phyloP scores from a whole-genome alignment of 2,113 vertebrate genomes.

The Zeus faber region DNA sequence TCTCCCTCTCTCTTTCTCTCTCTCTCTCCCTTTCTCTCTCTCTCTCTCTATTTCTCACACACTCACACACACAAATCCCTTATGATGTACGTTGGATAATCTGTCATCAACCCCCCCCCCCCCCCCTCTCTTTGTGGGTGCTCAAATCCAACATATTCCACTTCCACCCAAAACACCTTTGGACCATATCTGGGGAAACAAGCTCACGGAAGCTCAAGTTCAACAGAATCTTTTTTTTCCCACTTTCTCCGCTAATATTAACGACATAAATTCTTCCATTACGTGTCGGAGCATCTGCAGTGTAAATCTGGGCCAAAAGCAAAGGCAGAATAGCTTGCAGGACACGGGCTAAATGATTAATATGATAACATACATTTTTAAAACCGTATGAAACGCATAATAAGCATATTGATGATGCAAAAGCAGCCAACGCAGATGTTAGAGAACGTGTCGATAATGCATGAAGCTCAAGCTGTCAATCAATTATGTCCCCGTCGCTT shows the following conservation, averaged over 20 bases:
- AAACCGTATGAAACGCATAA: constrained; percentile 13
- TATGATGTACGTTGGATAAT: too few relatives aligned
- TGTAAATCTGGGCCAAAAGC: constrained; percentile 23
- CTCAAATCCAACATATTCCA: too few relatives aligned
- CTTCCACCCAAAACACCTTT: constrained; percentile 38
- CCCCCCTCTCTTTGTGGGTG: too few relatives aligned
- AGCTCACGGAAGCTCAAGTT: too few relatives aligned
- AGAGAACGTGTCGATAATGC: constrained; percentile 10
- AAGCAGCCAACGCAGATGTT: neutral
- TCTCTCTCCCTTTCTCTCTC: too few relatives aligned
- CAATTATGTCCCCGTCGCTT: too few relatives aligned
- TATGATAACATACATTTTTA: constrained; percentile 22
- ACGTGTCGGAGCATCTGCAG: constrained; percentile 22
- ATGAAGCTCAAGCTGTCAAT: constrained; percentile 18
- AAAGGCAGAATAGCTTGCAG: constrained; percentile 17
- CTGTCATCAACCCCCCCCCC: too few relatives aligned
- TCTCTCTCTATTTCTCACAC: too few relatives aligned
- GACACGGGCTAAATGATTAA: constrained; percentile 28
- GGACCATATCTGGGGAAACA: constrained; percentile 5
- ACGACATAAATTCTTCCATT: constrained; percentile 24
- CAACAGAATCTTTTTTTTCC: constrained; percentile 13
- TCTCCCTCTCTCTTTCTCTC: too few relatives aligned
- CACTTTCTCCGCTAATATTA: too few relatives aligned
- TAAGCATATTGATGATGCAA: constrained; percentile 27
- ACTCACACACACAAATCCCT: too few relatives aligned